These are phyloP conservation scores for Enteromius anoplus DNA, from an alignment of 2,797 vertebrate genomes.

Conservation along the genomic window DNA sequence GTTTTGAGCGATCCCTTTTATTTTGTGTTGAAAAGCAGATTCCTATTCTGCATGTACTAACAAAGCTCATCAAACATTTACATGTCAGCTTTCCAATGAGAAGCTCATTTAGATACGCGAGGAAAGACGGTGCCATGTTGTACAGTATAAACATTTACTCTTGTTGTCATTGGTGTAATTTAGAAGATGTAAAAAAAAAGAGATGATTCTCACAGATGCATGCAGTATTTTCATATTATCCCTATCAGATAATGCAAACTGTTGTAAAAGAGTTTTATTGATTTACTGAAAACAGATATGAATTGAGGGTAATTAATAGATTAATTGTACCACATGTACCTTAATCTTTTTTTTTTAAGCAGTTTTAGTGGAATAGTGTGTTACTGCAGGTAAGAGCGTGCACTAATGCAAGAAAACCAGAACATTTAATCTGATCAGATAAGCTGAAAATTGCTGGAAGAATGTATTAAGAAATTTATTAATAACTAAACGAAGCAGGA, in stretches of 20 bases:
- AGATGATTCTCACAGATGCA: neutral
- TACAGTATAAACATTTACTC: neutral
- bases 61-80: slow-evolving; percentile 3
- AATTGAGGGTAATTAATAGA: neutral
- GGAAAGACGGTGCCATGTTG: neutral
- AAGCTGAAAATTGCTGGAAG: neutral
- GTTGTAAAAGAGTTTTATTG: no score
- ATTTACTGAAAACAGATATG: neutral
- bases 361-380: neutral
- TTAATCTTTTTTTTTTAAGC: neutral
- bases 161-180: no score
- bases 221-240: neutral
- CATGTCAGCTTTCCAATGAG: neutral
- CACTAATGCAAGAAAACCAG: neutral
- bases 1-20: neutral
- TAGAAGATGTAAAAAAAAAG: neutral
- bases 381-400: neutral
- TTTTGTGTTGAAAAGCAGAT: neutral
- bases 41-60: neutral
- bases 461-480: neutral
- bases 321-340: neutral
- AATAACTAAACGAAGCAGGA: neutral
- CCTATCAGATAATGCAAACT: neutral
- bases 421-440: neutral
- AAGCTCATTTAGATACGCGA: neutral